A percentile compares a stretch with the other conserved stretches of the same genome.
These are phyloP conservation scores for Caenorhabditis sp. DNA, from an alignment of 2,888 invertebrate genomes.

Conservation along the genomic window DNA sequence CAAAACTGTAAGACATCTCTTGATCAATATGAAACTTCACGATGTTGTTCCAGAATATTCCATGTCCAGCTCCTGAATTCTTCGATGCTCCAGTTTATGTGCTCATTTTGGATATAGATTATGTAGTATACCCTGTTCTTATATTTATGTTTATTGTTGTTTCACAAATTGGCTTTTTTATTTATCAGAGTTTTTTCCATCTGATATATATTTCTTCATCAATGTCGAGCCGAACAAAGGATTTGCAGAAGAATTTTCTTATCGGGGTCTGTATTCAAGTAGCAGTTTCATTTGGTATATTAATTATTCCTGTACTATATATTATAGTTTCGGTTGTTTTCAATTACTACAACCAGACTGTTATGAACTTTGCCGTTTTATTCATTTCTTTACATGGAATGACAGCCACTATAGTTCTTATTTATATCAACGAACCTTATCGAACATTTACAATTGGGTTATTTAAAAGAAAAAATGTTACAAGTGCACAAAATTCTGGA, in stretches of 20 bases:
- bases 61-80: slow-evolving; percentile 14
- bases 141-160: not conserved
- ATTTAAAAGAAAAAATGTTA: slow-evolving; percentile 2
- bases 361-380: slow-evolving; percentile 14
- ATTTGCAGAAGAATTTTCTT: slow-evolving; percentile 23
- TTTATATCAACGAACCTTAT: slow-evolving; percentile 24
- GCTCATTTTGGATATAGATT: not conserved
- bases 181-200: not conserved
- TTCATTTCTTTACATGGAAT: slow-evolving; percentile 20
- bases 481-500: too few relatives aligned
- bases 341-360: slow-evolving; percentile 21
- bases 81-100: slow-evolving; percentile 19
- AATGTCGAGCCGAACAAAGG: not conserved
- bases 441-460: slow-evolving; percentile 7
- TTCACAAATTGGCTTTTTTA: not conserved
- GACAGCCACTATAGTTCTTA: slow-evolving; percentile 14
- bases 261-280: slow-evolving; percentile 20
- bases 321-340: slow-evolving; percentile 8
- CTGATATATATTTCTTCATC: not conserved
- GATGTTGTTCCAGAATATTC: slow-evolving; percentile 9
- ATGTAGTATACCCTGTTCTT: not conserved
- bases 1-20: not conserved
- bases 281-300: slow-evolving; percentile 14
- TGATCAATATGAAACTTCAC: not conserved
- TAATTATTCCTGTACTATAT: slow-evolving; percentile 10